Percentiles rank a stretch among this genome's conserved stretches.
Evolutionary conservation across 2,797 vertebrate genomes (phyloP).

Genomic region (Tachyglossus aculeatus): DNA sequence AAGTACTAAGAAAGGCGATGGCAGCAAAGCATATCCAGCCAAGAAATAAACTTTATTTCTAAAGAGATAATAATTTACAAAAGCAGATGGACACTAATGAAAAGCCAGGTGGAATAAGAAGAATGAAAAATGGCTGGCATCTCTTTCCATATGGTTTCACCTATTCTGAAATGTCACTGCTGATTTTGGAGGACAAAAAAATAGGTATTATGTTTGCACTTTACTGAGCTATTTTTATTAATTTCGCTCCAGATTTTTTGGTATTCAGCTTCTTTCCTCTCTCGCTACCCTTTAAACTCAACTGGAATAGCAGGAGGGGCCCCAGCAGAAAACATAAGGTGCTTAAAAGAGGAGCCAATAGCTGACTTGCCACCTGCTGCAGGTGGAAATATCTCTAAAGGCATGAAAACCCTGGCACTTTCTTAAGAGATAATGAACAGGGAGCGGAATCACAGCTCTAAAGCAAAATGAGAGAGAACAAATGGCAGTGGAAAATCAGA

Average conservation of each 20-base stretch:
- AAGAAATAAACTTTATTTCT: background rate
- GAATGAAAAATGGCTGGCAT: background rate
- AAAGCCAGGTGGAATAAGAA: background rate
- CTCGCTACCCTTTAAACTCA: constrained; percentile 6
- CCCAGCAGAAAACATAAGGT: background rate
- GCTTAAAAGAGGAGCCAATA: constrained; percentile 1
- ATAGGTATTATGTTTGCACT: constrained; percentile 28
- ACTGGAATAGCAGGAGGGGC: background rate
- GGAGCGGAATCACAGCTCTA: too few relatives aligned
- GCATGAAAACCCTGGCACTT: background rate
- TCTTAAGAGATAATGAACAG: background rate
- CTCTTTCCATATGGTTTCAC: background rate
- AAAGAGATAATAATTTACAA: background rate
- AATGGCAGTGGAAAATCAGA: background rate
- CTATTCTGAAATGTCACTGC: constrained; percentile 32
- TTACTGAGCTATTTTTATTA: constrained; percentile 50
- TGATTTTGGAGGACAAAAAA: constrained; percentile 27
- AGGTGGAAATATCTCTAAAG: background rate
- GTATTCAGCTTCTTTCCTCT: constrained; percentile 15
- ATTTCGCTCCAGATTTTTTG: constrained; percentile 22
- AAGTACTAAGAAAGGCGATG: too few relatives aligned
- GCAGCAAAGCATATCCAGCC: background rate
- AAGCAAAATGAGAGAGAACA: too few relatives aligned
- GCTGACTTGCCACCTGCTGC: background rate
- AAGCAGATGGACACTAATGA: background rate